A percentile compares a stretch with the other conserved stretches of the same genome.
These are phyloP conservation scores for Cepaea nemoralis DNA, from an alignment of 1,140 invertebrate genomes.

Conservation along the genomic window DNA sequence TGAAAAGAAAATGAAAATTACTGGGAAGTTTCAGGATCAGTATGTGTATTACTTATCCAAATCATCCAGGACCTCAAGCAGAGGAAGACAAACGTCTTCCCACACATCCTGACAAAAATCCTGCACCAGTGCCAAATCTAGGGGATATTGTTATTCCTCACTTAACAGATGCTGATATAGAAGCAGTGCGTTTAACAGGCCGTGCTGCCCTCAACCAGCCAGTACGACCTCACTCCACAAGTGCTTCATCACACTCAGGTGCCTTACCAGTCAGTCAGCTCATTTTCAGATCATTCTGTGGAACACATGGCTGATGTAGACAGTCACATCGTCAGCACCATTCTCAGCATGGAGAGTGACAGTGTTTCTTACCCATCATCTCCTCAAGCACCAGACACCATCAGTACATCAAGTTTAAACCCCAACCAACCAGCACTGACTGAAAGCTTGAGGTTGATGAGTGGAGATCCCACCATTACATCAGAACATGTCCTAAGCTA, in stretches of 20 bases:
- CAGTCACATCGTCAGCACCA: slow-evolving; percentile 65
- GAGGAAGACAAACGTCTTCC: slow-evolving; percentile 49
- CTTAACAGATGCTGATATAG: slow-evolving; percentile 66
- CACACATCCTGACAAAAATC: slow-evolving; percentile 45
- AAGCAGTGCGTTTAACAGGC: slow-evolving; percentile 53
- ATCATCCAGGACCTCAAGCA: slow-evolving; percentile 55
- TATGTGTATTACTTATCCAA: slow-evolving; percentile 68
- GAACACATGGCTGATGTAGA: slow-evolving; percentile 56
- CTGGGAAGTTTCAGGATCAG: slow-evolving; percentile 66
- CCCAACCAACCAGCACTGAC: slow-evolving; percentile 39
- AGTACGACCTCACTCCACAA: slow-evolving; percentile 12
- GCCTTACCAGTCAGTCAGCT: not conserved
- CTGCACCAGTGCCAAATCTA: slow-evolving; percentile 58
- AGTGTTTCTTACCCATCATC: slow-evolving; percentile 44
- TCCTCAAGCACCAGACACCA: slow-evolving; percentile 33
- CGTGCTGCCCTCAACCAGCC: slow-evolving; percentile 34
- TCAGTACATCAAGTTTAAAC: slow-evolving; percentile 43
- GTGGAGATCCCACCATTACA: slow-evolving; percentile 54
- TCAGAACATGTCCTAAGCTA: slow-evolving; percentile 59
- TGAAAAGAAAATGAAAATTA: slow-evolving; percentile 67
- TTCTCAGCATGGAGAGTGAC: slow-evolving; percentile 66
- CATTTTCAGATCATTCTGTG: not conserved
- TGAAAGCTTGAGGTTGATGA: slow-evolving; percentile 50
- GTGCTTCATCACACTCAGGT: slow-evolving; percentile 22
- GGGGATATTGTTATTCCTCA: slow-evolving; percentile 67